Evolutionary conservation across 2,888 invertebrate genomes (phyloP).

Genomic region (Allygus modestus): DNA sequence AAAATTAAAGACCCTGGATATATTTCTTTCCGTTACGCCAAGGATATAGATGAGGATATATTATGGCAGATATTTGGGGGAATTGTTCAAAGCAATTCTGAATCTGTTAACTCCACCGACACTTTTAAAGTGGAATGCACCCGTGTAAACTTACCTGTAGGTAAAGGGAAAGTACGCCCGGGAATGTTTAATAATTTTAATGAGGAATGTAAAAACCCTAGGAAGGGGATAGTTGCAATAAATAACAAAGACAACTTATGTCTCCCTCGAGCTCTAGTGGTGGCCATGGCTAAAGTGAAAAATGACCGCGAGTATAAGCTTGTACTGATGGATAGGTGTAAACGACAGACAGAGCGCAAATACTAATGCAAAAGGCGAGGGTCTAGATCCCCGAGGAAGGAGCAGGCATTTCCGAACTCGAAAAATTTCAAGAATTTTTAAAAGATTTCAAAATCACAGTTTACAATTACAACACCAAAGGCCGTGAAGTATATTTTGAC

Average conservation of each 20-base stretch:
- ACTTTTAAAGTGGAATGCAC: constrained; percentile 56
- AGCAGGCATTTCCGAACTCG: constrained; percentile 5
- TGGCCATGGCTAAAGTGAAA: constrained; percentile 60
- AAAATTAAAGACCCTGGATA: constrained; percentile 35
- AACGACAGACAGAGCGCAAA: constrained; percentile 12
- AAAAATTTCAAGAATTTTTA: constrained; percentile 35
- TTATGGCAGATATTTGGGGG: constrained; percentile 56
- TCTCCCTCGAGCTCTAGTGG: constrained; percentile 63
- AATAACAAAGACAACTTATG: constrained; percentile 67
- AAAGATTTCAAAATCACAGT: constrained; percentile 23
- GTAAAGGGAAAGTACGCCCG: constrained; percentile 52
- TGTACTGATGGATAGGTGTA: background rate
- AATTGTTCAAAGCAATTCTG: constrained; percentile 47
- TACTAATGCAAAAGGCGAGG: constrained; percentile 9
- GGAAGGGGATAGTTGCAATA: constrained; percentile 63
- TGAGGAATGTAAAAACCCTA: constrained; percentile 63
- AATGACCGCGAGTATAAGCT: constrained; percentile 60
- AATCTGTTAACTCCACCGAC: background rate
- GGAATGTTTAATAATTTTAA: constrained; percentile 60
- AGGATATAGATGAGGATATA: constrained; percentile 16
- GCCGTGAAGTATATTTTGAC: constrained; percentile 21
- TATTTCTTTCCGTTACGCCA: background rate
- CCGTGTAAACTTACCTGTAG: constrained; percentile 45
- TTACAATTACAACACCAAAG: constrained; percentile 38
- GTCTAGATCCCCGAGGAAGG: constrained; percentile 2